Evolutionary conservation across 2,797 vertebrate species (phyloP).

Genomic region (Sebastes nivosus): DNA sequence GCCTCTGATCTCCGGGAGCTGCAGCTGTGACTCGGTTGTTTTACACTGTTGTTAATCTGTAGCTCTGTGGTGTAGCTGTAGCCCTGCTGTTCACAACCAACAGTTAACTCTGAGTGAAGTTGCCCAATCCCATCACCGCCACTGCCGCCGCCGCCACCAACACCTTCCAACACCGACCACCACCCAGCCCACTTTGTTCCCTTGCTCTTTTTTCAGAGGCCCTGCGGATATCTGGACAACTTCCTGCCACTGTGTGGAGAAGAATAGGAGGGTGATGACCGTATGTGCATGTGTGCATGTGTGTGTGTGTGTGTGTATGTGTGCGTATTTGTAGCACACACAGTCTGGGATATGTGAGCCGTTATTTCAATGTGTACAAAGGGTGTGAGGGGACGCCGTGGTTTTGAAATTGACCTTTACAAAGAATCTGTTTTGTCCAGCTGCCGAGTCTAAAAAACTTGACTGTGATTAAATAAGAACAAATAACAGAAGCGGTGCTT

Average conservation of each 20-base stretch:
- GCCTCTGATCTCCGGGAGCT: background rate
- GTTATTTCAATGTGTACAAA: constrained; percentile 20
- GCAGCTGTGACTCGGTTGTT: background rate
- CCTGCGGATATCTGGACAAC: constrained; percentile 83
- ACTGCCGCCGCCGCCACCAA: constrained; percentile 10
- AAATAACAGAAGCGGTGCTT: background rate
- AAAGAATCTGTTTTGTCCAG: background rate
- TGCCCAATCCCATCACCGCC: constrained; percentile 27
- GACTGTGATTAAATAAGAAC: background rate
- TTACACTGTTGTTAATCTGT: background rate
- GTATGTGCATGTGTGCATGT: constrained; percentile 33
- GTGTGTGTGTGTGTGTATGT: constrained; percentile 12
- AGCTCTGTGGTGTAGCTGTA: background rate
- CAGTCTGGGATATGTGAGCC: background rate
- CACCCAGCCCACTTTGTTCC: constrained; percentile 59
- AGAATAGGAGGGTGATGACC: constrained; percentile 76
- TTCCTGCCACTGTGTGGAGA: constrained; percentile 87
- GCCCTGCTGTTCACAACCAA: constrained; percentile 26
- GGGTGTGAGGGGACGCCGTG: background rate
- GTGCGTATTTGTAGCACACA: constrained; percentile 9
- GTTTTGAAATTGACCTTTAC: constrained; percentile 45
- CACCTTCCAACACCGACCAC: constrained; percentile 32
- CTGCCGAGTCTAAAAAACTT: background rate
- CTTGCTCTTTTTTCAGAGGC: constrained; percentile 71
- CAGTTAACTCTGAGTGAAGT: constrained; percentile 34